phyloP scores from a whole-genome alignment of 1,140 invertebrate species.

The Calosoma granatense region DNA sequence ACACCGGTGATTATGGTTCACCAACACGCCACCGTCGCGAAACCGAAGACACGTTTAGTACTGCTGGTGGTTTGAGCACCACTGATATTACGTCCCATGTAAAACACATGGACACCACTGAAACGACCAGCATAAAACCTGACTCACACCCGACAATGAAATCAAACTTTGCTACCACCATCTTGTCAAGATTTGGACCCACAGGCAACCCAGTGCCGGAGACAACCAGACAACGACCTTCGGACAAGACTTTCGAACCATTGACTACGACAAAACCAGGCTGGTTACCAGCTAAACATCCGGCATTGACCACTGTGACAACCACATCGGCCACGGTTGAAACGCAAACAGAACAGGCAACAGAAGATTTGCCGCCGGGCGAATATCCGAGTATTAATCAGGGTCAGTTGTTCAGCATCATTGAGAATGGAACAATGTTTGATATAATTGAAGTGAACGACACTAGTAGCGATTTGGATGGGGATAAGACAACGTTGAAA shows the following conservation, averaged over 20 bases:
- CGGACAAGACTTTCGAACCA: neutral
- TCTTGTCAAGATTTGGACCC: neutral
- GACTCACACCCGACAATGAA: neutral
- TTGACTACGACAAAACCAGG: neutral
- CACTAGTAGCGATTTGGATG: constrained; percentile 16
- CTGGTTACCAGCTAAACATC: neutral
- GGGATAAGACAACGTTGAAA: constrained; percentile 16
- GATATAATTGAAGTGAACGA: constrained; percentile 32
- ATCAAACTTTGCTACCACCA: neutral
- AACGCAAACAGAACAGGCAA: constrained; percentile 7
- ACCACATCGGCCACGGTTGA: constrained; percentile 11
- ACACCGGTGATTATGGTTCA: constrained; percentile 26
- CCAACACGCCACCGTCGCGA: constrained; percentile 35
- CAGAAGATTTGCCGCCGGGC: constrained; percentile 9
- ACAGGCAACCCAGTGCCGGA: neutral
- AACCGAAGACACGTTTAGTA: constrained; percentile 29
- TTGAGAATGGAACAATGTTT: constrained; percentile 33
- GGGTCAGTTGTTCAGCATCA: constrained; percentile 32
- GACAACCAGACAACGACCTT: neutral
- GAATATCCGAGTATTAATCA: constrained; percentile 33
- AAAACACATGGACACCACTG: constrained; percentile 11
- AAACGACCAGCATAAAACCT: constrained; percentile 11
- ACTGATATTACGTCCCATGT: constrained; percentile 9
- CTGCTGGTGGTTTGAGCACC: constrained; percentile 19
- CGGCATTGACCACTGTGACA: neutral